phyloP scores from a whole-genome alignment of 2,797 vertebrate species.

The Malacoraja senta region DNA sequence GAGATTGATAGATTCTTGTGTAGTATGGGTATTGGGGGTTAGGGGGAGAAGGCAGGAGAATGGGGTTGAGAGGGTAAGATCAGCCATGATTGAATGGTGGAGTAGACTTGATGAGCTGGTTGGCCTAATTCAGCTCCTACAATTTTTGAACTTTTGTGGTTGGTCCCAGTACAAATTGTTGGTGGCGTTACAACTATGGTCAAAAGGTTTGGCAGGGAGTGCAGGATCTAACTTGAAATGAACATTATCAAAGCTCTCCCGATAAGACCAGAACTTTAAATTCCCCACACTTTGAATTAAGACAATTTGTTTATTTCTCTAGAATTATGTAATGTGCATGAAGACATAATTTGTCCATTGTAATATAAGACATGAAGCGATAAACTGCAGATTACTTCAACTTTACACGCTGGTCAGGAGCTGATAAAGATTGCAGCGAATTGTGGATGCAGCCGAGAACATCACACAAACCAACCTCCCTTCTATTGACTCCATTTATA shows the following conservation, averaged over 20 bases:
- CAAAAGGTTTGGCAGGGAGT: neutral
- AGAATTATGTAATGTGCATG: neutral
- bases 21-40: too few relatives aligned
- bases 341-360: neutral
- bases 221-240: neutral
- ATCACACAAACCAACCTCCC: too few relatives aligned
- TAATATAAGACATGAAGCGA: neutral
- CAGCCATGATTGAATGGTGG: too few relatives aligned
- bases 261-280: neutral
- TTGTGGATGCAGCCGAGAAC: too few relatives aligned
- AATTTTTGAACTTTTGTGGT: too few relatives aligned
- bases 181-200: neutral
- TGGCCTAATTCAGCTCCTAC: too few relatives aligned
- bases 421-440: neutral
- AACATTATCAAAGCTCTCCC: neutral
- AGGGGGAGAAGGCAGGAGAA: too few relatives aligned
- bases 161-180: too few relatives aligned
- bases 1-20: too few relatives aligned
- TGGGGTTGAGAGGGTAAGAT: too few relatives aligned
- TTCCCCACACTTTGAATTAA: neutral
- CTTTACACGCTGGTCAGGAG: neutral
- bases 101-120: too few relatives aligned
- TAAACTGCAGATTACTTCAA: neutral
- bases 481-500: too few relatives aligned
- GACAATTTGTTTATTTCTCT: neutral